Conservation (phyloP, 2,113 vertebrate genomes). For the Ammodramus savannarum region DNA sequence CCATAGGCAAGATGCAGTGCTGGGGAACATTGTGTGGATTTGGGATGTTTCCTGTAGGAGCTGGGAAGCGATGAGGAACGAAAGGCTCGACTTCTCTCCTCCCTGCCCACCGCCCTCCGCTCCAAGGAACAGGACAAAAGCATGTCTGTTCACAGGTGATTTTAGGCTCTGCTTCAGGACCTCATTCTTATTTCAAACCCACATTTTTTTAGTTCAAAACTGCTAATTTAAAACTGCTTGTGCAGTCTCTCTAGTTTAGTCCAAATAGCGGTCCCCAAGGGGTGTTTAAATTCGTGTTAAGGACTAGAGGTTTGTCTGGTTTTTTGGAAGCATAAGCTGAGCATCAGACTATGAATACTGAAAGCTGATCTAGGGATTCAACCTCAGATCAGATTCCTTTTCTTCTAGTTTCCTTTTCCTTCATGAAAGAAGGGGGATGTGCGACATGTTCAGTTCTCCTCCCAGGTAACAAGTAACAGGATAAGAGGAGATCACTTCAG, state of each 20-base stretch:
- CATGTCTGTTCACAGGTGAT: not conserved
- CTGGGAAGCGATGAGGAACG: not conserved
- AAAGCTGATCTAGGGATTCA: not conserved
- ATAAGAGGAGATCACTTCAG: not conserved
- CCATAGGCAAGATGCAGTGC: slow-evolving; percentile 16
- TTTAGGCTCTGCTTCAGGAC: not conserved
- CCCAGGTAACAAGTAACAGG: not conserved
- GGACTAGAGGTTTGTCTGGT: not conserved
- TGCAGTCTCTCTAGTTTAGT: not conserved
- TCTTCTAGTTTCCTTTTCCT: not conserved
- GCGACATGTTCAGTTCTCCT: not conserved
- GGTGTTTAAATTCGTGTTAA: not conserved
- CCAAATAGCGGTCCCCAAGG: not conserved
- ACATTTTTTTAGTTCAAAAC: not conserved
- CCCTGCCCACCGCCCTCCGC: not conserved
- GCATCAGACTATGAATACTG: not conserved
- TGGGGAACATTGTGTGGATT: slow-evolving; percentile 40
- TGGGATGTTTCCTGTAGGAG: slow-evolving; percentile 56
- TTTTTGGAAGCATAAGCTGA: not conserved
- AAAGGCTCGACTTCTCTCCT: not conserved
- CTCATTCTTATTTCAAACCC: not conserved
- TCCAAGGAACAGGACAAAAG: not conserved
- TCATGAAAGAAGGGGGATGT: not conserved
- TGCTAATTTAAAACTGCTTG: not conserved
- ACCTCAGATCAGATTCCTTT: not conserved